phyloP scores from a whole-genome alignment of 2,113 vertebrate species.

The Passer montanus region DNA sequence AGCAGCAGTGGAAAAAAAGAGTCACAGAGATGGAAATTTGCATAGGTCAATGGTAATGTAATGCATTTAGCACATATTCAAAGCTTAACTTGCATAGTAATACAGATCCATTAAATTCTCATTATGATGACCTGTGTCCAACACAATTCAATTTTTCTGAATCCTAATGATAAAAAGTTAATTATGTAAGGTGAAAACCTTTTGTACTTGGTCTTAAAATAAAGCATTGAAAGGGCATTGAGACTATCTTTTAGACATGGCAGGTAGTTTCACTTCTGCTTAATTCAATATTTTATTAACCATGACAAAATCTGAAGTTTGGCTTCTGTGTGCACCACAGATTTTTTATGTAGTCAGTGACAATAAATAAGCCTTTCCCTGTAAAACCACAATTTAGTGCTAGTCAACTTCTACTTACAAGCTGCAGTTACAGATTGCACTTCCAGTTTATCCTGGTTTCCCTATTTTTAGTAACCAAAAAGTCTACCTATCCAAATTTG shows the following conservation, averaged over 20 bases:
- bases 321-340: slow-evolving; percentile 52
- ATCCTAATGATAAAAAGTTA: slow-evolving; percentile 80
- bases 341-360: slow-evolving; percentile 60
- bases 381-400: neutral
- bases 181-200: slow-evolving; percentile 77
- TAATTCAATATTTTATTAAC: slow-evolving; percentile 76
- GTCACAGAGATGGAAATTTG: slow-evolving; percentile 74
- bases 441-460: neutral
- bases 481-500: neutral
- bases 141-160: slow-evolving; percentile 78
- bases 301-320: slow-evolving; percentile 66
- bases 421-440: neutral
- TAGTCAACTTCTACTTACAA: slow-evolving; percentile 22
- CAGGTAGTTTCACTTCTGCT: slow-evolving; percentile 51
- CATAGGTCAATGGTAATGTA: slow-evolving; percentile 79
- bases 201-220: slow-evolving; percentile 73
- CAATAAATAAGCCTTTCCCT: slow-evolving; percentile 58
- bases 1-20: slow-evolving; percentile 60
- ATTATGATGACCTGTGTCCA: slow-evolving; percentile 78
- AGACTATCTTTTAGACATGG: slow-evolving; percentile 51
- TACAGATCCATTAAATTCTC: slow-evolving; percentile 77
- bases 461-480: slow-evolving; percentile 47
- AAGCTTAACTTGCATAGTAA: slow-evolving; percentile 72
- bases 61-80: slow-evolving; percentile 66
- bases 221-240: slow-evolving; percentile 66